Conservation (phyloP, 2,888 invertebrate genomes). For the Agrilus biguttatus region DNA sequence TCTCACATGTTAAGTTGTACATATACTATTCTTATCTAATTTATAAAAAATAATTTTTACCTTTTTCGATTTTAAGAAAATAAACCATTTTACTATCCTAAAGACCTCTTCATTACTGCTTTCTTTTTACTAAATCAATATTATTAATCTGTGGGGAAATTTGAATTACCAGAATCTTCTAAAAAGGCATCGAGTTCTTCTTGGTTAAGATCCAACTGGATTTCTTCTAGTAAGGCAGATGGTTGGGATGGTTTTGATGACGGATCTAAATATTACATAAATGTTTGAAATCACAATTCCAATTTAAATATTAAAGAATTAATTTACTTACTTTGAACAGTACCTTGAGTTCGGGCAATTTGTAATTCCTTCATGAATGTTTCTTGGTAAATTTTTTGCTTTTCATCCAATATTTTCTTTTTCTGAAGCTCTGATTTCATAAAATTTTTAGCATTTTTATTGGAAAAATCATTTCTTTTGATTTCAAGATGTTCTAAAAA, state of each 20-base stretch:
- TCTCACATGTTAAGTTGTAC: slow-evolving; percentile 13
- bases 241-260: slow-evolving; percentile 4
- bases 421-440: slow-evolving; percentile 40
- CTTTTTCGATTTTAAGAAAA: not conserved
- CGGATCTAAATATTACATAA: not conserved
- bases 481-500: slow-evolving; percentile 27
- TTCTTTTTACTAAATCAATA: not conserved
- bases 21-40: slow-evolving; percentile 7
- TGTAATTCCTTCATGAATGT: slow-evolving; percentile 54
- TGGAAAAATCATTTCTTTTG: slow-evolving; percentile 36
- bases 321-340: slow-evolving; percentile 42
- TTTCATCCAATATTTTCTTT: slow-evolving; percentile 41
- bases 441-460: slow-evolving; percentile 42
- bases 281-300: slow-evolving; percentile 7
- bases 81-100: not conserved
- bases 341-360: slow-evolving; percentile 46
- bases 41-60: slow-evolving; percentile 5
- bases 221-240: slow-evolving; percentile 42
- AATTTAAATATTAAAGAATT: not conserved
- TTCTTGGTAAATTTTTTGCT: slow-evolving; percentile 54
- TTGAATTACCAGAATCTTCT: slow-evolving; percentile 20
- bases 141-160: not conserved
- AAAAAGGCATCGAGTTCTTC: slow-evolving; percentile 48
- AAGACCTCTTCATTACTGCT: not conserved
- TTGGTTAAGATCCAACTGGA: slow-evolving; percentile 44